Conservation (phyloP, 2,888 invertebrate genomes). For the Drosophila subquinaria region DNA sequence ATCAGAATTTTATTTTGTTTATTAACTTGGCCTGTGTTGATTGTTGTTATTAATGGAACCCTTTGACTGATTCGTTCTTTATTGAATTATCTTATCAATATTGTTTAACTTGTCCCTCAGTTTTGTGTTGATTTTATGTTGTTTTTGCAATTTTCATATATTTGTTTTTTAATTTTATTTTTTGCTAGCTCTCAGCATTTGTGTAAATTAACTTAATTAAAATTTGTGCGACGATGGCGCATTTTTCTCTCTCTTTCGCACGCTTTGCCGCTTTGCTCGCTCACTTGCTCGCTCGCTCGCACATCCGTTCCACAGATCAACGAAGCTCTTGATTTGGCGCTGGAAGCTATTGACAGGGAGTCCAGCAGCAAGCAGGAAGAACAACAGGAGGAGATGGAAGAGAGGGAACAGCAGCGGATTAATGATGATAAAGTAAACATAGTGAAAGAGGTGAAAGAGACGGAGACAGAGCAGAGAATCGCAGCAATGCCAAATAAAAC, state of each 20-base stretch:
- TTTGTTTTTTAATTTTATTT: constrained; percentile 27
- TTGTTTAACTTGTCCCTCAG: constrained; percentile 16
- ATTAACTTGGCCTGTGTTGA: constrained; percentile 15
- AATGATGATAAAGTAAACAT: constrained; percentile 16
- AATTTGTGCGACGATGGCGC: constrained; percentile 63
- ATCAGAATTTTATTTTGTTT: constrained; percentile 3
- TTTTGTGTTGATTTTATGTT: constrained; percentile 28
- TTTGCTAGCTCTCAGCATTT: constrained; percentile 53
- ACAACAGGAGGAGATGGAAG: constrained; percentile 26
- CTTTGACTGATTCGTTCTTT: constrained; percentile 30
- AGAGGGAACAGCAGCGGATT: constrained; percentile 17
- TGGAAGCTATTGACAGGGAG: constrained; percentile 88
- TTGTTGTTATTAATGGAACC: constrained; percentile 44
- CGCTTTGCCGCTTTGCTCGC: constrained; percentile 60
- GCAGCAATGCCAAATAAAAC: constrained; percentile 68
- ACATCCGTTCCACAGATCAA: constrained; percentile 86
- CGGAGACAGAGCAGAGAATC: constrained; percentile 4
- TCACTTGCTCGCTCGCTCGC: constrained; percentile 37
- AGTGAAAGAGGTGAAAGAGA: constrained; percentile 16
- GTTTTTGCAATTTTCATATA: constrained; percentile 27
- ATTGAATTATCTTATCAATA: constrained; percentile 32
- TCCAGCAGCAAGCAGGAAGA: constrained; percentile 46
- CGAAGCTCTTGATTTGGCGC: constrained; percentile 89
- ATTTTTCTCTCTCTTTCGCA: constrained; percentile 66
- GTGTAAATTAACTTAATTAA: constrained; percentile 66